Percentiles rank a stretch among this genome's conserved stretches.
These are phyloP conservation scores for Philypnodon macrostomus DNA, from an alignment of 2,797 vertebrate genomes.

Conservation along the genomic window DNA sequence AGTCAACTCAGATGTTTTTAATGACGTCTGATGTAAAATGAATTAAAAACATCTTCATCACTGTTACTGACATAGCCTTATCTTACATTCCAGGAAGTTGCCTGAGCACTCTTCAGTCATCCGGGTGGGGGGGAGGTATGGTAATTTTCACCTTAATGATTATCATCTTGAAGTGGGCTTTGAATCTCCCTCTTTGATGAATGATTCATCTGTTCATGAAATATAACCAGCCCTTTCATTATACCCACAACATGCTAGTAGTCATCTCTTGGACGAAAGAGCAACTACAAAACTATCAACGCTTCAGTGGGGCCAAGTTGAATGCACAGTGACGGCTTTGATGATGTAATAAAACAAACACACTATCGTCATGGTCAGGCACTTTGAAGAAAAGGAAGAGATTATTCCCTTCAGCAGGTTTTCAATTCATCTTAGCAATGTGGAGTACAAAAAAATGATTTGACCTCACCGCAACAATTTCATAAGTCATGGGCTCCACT, in stretches of 20 bases:
- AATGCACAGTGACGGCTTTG: slow-evolving; percentile 31
- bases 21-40: slow-evolving; percentile 3
- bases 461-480: no score
- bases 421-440: neutral
- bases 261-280: slow-evolving; percentile 16
- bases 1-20: no score
- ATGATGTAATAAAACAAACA: slow-evolving; percentile 56
- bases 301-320: slow-evolving; percentile 19
- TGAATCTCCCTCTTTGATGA: slow-evolving; percentile 51
- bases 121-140: slow-evolving; percentile 14
- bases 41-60: neutral
- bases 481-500: no score
- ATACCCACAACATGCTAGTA: slow-evolving; percentile 16
- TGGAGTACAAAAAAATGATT: no score
- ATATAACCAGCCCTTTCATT: slow-evolving; percentile 40
- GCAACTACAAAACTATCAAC: slow-evolving; percentile 23
- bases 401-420: neutral
- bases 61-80: slow-evolving; percentile 5
- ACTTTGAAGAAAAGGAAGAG: slow-evolving; percentile 23
- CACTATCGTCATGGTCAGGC: slow-evolving; percentile 18
- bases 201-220: slow-evolving; percentile 48
- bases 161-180: slow-evolving; percentile 29
- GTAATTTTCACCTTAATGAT: slow-evolving; percentile 28
- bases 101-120: slow-evolving; percentile 16
- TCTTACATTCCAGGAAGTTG: slow-evolving; percentile 3